Conservation (phyloP, 2,113 vertebrate genomes). For the Catharus fuscescens region DNA sequence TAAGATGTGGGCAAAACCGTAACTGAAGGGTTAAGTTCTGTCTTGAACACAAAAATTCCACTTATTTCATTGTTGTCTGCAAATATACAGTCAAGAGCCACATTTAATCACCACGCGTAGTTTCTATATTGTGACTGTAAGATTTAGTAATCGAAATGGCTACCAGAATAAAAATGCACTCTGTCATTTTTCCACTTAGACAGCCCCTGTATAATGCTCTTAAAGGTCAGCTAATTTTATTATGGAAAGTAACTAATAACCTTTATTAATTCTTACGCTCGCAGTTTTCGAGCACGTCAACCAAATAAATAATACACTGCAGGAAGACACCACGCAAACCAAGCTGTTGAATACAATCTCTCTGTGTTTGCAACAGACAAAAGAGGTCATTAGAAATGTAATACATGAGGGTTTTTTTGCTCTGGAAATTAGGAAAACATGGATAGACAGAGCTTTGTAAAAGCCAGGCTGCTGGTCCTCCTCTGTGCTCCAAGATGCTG, state of each 20-base stretch:
- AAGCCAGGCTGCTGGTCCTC: neutral
- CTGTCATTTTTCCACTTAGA: conserved; percentile 43
- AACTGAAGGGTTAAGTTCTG: neutral
- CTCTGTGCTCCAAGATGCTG: neutral
- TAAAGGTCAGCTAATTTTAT: conserved; percentile 67
- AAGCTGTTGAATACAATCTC: neutral
- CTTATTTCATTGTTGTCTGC: neutral
- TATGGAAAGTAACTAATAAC: conserved; percentile 56
- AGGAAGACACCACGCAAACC: neutral
- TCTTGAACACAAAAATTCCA: neutral
- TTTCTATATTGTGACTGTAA: neutral
- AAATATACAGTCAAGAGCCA: neutral
- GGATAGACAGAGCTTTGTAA: neutral
- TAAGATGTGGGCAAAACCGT: neutral
- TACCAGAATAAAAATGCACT: conserved; percentile 29
- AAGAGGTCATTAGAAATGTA: conserved; percentile 9
- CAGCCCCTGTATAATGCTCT: conserved; percentile 8
- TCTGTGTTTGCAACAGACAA: neutral
- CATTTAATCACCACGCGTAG: neutral
- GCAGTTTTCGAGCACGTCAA: neutral
- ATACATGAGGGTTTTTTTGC: neutral
- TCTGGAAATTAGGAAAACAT: neutral
- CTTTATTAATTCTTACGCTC: conserved; percentile 40
- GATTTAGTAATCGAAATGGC: conserved; percentile 1
- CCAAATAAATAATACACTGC: conserved; percentile 10